A percentile compares a stretch with the other conserved stretches of the same genome.
These are phyloP conservation scores for Alauda arvensis DNA, from an alignment of 2,797 vertebrate species.

Conservation along the genomic window DNA sequence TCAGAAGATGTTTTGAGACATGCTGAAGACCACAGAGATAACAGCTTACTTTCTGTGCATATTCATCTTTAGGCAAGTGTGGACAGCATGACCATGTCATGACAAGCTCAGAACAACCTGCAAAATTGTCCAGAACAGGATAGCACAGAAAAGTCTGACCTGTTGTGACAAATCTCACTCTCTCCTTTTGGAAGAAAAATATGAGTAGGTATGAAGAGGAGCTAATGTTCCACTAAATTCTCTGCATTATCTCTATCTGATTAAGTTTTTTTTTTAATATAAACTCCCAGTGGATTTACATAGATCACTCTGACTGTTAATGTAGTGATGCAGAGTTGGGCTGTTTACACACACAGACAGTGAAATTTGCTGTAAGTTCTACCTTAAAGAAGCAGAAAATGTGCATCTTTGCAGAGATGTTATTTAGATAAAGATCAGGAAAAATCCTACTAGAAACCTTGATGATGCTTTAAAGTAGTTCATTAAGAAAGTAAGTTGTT, in stretches of 20 bases:
- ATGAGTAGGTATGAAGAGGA: neutral
- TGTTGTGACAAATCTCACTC: neutral
- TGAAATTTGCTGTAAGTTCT: neutral
- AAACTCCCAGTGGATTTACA: neutral
- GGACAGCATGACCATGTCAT: neutral
- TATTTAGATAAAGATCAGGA: neutral
- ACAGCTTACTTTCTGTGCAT: neutral
- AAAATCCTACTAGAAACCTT: neutral
- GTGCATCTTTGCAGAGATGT: neutral
- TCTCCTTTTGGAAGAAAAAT: neutral
- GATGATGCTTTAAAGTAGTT: neutral
- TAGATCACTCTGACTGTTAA: neutral
- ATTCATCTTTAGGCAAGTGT: neutral
- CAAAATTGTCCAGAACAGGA: neutral
- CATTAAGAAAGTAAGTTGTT: neutral
- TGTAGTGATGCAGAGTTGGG: neutral
- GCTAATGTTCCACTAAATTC: neutral
- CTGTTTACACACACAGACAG: neutral
- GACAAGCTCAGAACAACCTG: neutral
- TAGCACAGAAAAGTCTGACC: neutral
- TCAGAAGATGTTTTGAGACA: neutral
- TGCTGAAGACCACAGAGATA: neutral
- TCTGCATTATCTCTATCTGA: neutral
- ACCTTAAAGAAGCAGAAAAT: neutral
- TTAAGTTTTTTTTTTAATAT: neutral